Evolutionary conservation across 2,888 invertebrate genomes (phyloP).

Genomic region (Blera fallax): DNA sequence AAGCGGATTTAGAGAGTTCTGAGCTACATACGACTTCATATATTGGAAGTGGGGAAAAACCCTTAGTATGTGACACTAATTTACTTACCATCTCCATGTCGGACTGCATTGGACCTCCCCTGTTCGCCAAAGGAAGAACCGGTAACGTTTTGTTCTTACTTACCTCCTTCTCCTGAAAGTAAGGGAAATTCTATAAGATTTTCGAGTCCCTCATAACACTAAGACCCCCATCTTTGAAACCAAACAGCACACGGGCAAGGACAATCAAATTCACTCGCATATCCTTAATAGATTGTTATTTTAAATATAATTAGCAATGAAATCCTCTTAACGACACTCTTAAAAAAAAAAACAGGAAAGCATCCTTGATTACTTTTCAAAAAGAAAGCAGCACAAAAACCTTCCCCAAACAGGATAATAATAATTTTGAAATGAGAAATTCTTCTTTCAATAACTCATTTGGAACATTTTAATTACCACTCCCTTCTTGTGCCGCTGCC

Average conservation of each 20-base stretch:
- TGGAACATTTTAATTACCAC: slow-evolving; percentile 63
- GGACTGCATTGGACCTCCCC: no score
- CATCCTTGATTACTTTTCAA: slow-evolving; percentile 47
- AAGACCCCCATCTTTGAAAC: neutral
- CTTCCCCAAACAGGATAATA: slow-evolving; percentile 4
- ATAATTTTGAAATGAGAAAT: slow-evolving; percentile 29
- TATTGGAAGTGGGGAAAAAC: no score
- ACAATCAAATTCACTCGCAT: neutral
- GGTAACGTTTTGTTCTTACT: no score
- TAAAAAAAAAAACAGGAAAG: slow-evolving; percentile 3
- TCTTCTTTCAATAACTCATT: slow-evolving; percentile 44
- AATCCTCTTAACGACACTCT: slow-evolving; percentile 28
- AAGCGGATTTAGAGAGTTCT: no score
- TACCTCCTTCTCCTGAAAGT: no score
- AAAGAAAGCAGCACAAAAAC: no score
- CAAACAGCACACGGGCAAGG: neutral
- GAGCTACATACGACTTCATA: no score
- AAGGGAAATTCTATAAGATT: no score
- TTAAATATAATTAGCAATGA: slow-evolving; percentile 33
- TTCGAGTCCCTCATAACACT: no score
- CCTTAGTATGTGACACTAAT: no score
- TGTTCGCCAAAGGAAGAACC: no score
- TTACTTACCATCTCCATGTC: no score
- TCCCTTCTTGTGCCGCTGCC: neutral
- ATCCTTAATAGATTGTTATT: neutral